Evolutionary conservation across 2,888 invertebrate species (phyloP).

Genomic region (Pandemis corylana): DNA sequence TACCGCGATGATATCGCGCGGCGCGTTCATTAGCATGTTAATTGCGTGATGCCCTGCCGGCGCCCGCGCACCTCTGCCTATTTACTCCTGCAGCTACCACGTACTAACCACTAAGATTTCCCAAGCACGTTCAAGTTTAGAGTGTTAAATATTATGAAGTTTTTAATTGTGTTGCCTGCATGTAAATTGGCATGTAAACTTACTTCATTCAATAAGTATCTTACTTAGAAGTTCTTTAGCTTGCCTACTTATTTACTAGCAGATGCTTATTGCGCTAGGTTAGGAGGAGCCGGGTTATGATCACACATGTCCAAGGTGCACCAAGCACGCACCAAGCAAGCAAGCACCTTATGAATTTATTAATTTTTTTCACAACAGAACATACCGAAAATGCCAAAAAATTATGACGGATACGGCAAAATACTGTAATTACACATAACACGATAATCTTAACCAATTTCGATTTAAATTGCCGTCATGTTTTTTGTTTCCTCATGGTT

Average conservation of each 20-base stretch:
- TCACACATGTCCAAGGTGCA: background rate
- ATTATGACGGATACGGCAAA: slow-evolving; percentile 12
- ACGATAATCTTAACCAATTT: slow-evolving; percentile 24
- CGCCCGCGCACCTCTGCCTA: slow-evolving; percentile 46
- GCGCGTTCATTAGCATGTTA: slow-evolving; percentile 82
- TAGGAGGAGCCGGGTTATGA: background rate
- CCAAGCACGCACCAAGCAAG: too few relatives aligned
- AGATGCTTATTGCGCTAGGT: background rate
- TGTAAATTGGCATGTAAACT: background rate
- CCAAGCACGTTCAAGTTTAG: background rate
- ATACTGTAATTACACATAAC: slow-evolving; percentile 22
- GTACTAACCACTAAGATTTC: slow-evolving; percentile 12
- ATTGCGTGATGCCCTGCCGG: slow-evolving; percentile 68
- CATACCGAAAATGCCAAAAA: slow-evolving; percentile 1
- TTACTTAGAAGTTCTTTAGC: background rate
- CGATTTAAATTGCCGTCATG: slow-evolving; percentile 18
- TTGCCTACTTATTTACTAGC: background rate
- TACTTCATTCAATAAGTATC: background rate
- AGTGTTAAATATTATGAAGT: background rate
- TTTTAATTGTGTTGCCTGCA: background rate
- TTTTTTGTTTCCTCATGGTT: slow-evolving; percentile 4
- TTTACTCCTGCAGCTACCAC: slow-evolving; percentile 25
- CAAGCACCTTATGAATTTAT: background rate
- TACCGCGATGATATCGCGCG: slow-evolving; percentile 80
- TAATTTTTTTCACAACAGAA: background rate